Evolutionary conservation across 1,140 invertebrate genomes (phyloP).

Genomic region (Littorina saxatilis): DNA sequence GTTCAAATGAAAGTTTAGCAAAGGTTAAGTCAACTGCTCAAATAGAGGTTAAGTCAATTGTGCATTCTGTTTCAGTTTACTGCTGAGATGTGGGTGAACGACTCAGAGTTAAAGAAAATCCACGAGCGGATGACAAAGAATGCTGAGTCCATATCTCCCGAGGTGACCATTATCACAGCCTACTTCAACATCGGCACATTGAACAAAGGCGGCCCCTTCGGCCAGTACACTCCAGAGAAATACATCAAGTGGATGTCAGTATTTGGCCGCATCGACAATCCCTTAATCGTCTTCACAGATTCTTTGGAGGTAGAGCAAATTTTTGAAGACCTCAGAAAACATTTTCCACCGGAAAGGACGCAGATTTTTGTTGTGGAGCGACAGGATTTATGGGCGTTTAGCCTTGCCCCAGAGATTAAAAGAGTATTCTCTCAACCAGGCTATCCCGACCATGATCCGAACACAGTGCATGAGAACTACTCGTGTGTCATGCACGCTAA

Average conservation of each 20-base stretch:
- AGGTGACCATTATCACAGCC: conserved; percentile 62
- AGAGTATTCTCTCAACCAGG: conserved; percentile 56
- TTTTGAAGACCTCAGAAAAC: conserved; percentile 39
- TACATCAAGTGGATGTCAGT: conserved; percentile 63
- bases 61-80: conserved; percentile 36
- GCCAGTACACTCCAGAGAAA: conserved; percentile 46
- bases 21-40: too few species aligned
- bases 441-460: conserved; percentile 65
- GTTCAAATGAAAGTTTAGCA: too few species aligned
- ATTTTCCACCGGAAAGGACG: conserved; percentile 51
- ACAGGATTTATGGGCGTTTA: conserved; percentile 64
- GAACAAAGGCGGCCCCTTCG: conserved; percentile 49
- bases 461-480: conserved; percentile 65
- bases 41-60: too few species aligned
- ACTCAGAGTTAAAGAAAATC: conserved; percentile 35
- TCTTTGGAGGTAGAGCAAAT: conserved; percentile 42
- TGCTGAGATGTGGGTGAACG: conserved; percentile 36
- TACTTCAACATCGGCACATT: conserved; percentile 62
- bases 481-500: conserved; percentile 71
- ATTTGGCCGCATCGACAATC: conserved; percentile 57
- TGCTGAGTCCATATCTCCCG: conserved; percentile 29
- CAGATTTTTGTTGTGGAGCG: conserved; percentile 50
- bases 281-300: conserved; percentile 60
- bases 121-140: conserved; percentile 34
- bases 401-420: conserved; percentile 52